phyloP scores from a whole-genome alignment of 2,888 invertebrate species.

The Spodoptera picta region DNA sequence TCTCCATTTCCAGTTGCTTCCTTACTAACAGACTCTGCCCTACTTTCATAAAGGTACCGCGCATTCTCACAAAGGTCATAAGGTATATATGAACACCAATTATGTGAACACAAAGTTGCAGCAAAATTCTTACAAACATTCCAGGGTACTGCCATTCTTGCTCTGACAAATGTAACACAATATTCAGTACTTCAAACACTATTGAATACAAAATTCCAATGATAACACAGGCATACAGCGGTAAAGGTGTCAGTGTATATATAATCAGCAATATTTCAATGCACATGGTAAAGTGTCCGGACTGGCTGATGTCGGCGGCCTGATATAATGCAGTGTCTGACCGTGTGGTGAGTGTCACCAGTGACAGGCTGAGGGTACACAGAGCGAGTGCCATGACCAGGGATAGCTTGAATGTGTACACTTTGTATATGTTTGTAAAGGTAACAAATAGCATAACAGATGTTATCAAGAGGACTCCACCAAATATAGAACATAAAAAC shows the following conservation, averaged over 20 bases:
- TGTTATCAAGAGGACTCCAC: slow-evolving; percentile 90
- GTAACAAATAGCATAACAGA: slow-evolving; percentile 91
- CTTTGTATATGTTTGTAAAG: slow-evolving; percentile 92
- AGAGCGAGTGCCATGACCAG: slow-evolving; percentile 91
- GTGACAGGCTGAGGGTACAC: slow-evolving; percentile 91
- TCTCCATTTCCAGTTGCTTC: slow-evolving; percentile 97
- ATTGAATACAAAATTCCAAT: slow-evolving; percentile 95
- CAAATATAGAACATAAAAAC: slow-evolving; percentile 91
- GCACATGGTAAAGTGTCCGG: slow-evolving; percentile 95
- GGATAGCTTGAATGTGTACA: slow-evolving; percentile 91
- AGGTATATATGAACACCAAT: slow-evolving; percentile 97
- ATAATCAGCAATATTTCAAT: slow-evolving; percentile 96
- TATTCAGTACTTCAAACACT: slow-evolving; percentile 93
- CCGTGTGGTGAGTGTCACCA: slow-evolving; percentile 89
- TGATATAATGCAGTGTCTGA: slow-evolving; percentile 83
- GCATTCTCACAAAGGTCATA: slow-evolving; percentile 97
- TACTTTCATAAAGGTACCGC: slow-evolving; percentile 98
- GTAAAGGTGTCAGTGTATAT: slow-evolving; percentile 97
- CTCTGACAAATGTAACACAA: slow-evolving; percentile 82
- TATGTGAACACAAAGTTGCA: slow-evolving; percentile 96
- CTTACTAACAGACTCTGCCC: slow-evolving; percentile 97
- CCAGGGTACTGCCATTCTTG: slow-evolving; percentile 88
- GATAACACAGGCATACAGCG: slow-evolving; percentile 94
- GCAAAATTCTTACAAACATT: slow-evolving; percentile 91
- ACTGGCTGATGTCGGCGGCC: slow-evolving; percentile 91